Evolutionary conservation across 2,797 vertebrate genomes (phyloP).

Genomic region (Scyliorhinus canicula): DNA sequence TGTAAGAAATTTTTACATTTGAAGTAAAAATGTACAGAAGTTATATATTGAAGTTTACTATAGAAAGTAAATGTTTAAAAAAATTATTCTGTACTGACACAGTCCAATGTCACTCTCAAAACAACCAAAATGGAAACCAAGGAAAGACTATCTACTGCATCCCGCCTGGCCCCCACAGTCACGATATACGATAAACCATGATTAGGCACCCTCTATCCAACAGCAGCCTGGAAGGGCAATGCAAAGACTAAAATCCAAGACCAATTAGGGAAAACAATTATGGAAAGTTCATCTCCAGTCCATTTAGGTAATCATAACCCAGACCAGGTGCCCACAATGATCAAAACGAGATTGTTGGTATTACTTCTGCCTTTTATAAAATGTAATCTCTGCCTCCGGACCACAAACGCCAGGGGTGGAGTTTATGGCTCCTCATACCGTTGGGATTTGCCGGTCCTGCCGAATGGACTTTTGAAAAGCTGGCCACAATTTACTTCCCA

Average conservation of each 20-base stretch:
- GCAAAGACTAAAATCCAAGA: background rate
- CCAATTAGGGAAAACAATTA: background rate
- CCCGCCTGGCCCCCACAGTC: background rate
- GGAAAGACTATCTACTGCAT: background rate
- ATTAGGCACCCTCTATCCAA: background rate
- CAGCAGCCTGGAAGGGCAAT: background rate
- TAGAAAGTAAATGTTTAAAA: background rate
- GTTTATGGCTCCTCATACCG: too few relatives aligned
- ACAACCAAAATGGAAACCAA: background rate
- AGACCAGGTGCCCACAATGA: background rate
- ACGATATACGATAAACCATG: background rate
- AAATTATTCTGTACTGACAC: background rate
- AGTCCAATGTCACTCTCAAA: too few relatives aligned
- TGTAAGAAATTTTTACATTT: background rate
- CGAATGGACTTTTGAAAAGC: too few relatives aligned
- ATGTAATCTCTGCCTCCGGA: background rate
- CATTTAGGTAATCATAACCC: background rate
- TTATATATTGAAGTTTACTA: background rate
- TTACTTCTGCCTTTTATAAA: background rate
- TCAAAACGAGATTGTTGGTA: background rate
- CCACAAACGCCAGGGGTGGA: background rate
- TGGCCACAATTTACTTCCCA: too few relatives aligned
- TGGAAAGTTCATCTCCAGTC: background rate
- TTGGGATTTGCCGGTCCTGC: too few relatives aligned
- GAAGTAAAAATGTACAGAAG: background rate